Evolutionary conservation across 2,888 invertebrate genomes (phyloP), one percentile per base, ranked within the genome.

Genomic region (Timandra comae): DNA sequence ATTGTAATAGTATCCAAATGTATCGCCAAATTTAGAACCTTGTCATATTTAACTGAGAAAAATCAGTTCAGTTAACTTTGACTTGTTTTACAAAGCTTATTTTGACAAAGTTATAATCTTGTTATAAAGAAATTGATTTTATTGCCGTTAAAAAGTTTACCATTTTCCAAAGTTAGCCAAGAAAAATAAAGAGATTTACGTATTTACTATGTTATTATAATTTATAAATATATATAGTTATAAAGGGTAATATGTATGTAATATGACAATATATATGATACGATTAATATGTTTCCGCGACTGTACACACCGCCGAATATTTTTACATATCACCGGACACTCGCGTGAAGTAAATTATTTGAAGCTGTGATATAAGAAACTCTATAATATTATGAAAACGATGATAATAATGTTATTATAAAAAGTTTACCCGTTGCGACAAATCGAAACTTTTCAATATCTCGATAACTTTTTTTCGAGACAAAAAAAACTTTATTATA

Each of bases 381-480:
- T 60, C n/a, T n/a, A n/a, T n/a, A n/a, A 61, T 67, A 65, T 64
- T 57, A 60, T 60, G 63, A 63, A 16, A 6, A 16, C 6, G 16
- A n/a, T 16, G 56, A 53, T 34, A 55, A 47, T 49, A 55, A 54
- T 51, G 52, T 56, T 62, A 58, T 59, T 61, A 65, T 56, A 51
- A 39, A 49, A 60, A 52, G 53, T 61, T 58, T 56, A 59, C 50
- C 56, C 49, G 41, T 49, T 46, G 57, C 53, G 58, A 52, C 46
- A 43, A 56, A 49, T 48, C 50, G 52, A 55, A 34, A 44, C 36
- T 50, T 62, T 56, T 47, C 53, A 47, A 33, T 47, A 43, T 59
- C 76, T 71, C 71, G 72, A 71, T 53, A 63, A 10, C 60, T 69
- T 73, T 76, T 72, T 66, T 61, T 69, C 70, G 73, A 58, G 74